A percentile compares a stretch with the other conserved stretches of the same genome.
These are phyloP conservation scores for Reinhardtius hippoglossoides DNA, from an alignment of 2,113 vertebrate genomes.

Conservation along the genomic window DNA sequence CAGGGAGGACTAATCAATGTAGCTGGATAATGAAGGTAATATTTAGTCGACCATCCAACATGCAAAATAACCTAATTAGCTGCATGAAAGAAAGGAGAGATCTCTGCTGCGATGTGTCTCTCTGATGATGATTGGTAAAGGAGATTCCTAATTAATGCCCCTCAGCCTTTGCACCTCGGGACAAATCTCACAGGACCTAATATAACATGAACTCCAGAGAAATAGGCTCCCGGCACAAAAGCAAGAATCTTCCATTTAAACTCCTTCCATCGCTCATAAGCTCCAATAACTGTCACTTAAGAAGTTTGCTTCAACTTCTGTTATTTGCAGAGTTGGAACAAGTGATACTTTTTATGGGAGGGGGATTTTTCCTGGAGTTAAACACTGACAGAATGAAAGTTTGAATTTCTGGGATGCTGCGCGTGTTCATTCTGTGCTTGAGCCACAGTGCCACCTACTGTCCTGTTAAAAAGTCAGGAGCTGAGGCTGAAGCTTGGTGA, in stretches of 20 bases:
- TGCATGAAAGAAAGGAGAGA: conserved; percentile 37
- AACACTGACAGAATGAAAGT: conserved; percentile 23
- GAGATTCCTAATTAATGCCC: conserved; percentile 57
- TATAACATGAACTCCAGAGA: conserved; percentile 24
- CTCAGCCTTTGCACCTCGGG: background rate
- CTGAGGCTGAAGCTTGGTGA: background rate
- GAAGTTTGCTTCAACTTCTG: conserved; percentile 52
- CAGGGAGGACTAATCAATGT: conserved; percentile 46
- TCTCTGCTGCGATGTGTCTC: background rate
- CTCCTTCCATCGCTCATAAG: conserved; percentile 29
- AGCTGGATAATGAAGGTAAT: conserved; percentile 61
- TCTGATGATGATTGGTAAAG: conserved; percentile 30
- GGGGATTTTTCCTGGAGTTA: conserved; percentile 5
- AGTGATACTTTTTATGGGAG: conserved; percentile 22
- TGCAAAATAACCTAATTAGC: conserved; percentile 57
- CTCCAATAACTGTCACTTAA: conserved; percentile 57
- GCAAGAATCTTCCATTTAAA: conserved; percentile 21
- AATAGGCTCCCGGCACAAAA: background rate
- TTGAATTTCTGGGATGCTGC: conserved; percentile 8
- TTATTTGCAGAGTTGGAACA: conserved; percentile 50
- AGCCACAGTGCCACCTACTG: conserved; percentile 81
- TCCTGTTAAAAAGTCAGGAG: background rate
- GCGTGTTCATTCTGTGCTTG: conserved; percentile 44
- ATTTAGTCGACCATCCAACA: conserved; percentile 50
- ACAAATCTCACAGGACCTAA: conserved; percentile 27